Evolutionary conservation across 1,140 invertebrate species (phyloP), one percentile per base, ranked within the genome.

Genomic region (Drosophila truncata): DNA sequence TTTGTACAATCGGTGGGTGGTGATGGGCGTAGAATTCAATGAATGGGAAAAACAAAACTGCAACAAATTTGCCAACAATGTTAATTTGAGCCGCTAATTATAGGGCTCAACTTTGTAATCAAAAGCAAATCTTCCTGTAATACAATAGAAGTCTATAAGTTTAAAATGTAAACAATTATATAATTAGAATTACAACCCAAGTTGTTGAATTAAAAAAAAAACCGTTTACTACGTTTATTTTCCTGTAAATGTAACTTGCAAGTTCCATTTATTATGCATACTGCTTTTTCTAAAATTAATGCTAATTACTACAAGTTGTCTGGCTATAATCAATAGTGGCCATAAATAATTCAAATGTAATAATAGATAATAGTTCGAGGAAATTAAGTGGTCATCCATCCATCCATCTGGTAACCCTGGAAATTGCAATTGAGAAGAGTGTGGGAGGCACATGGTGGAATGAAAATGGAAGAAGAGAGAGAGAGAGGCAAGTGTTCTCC

Each of bases 351-450:
- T 20, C 18, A 52, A 20, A 35, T 20, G 7, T 35, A 54, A 54
- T 54, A 54, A 35, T 14, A 54, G 50, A 35, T 54, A 54, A 54
- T 54, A 54, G 31, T n/a, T 23, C 18, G 7, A 35, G 29, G 14
- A 27, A 42, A 11, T 20, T 25, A 6, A 23, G 11, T 39, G 25
- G 14, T 11, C 33, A 4, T 11, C 25, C 13, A 14, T 14, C 25
- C 23, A n/a, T n/a, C n/a, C 47, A 64, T 74, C 59, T 75, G 72
- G 72, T 62, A 75, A 35, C 72, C 44, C 59, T 59, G 46, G 71
- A 77, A 80, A 86, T 39, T 87, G 83, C 83, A 87, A 82, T 62
- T 71, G 59, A 71, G 74, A 78, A 64, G 67, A 54, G 47, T 66
- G 63, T 42, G 27, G 35, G 33, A 29, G 55, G 61, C 61, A 63